Base-by-base conservation (phyloP, 2,113 vertebrate genomes). In the Echinops telfairi region DNA sequence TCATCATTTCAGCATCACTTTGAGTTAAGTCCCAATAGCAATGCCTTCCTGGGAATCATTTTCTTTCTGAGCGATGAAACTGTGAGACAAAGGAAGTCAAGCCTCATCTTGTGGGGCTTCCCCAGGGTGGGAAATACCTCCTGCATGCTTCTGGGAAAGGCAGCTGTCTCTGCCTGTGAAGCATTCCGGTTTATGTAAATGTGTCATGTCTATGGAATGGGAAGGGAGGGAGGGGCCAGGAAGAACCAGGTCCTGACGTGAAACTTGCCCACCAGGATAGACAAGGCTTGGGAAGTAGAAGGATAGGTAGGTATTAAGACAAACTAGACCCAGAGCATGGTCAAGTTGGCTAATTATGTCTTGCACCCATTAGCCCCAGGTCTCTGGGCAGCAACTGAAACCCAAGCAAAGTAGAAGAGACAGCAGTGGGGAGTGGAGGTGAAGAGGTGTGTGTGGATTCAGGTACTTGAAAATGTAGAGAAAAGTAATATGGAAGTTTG, bases 201-300 rank as follows among this genome's bases (percentile, higher is more conserved):
- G n/a, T n/a, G 47, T 90, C 79, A 83, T 20, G 31, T 75, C 58
- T 29, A 62, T 92, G 94, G 91, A 88, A 81, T 75, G 83, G 19
- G 2, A 88, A 31, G 19, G 31, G 43, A 53, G 70, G 78, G 33
- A 85, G 83, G 33, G 20, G 3, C n/a, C n/a, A 38, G 33, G 43
- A 17, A 82, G 70, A 92, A 47, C 23, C 12, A 4, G 40, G 47
- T 53, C 17, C 66, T 86, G 71, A n/a, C 23, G n/a, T 58, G 75
- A 81, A 80, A 76, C 64, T 76, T 79, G 47, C 64, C 82, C 68
- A 76, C 60, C 14, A 40, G 4, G 2, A 40, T 1, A 90, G 27
- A 70, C 4, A 36, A 47, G 43, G 75, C 25, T n/a, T n/a, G 6
- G 38, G 31, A 47, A 6, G 27, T 3, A 16, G 29, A 1, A 14